These are phyloP conservation scores for Dicrurus megarhynchus DNA, from an alignment of 2,113 vertebrate genomes.

Conservation along the genomic window DNA sequence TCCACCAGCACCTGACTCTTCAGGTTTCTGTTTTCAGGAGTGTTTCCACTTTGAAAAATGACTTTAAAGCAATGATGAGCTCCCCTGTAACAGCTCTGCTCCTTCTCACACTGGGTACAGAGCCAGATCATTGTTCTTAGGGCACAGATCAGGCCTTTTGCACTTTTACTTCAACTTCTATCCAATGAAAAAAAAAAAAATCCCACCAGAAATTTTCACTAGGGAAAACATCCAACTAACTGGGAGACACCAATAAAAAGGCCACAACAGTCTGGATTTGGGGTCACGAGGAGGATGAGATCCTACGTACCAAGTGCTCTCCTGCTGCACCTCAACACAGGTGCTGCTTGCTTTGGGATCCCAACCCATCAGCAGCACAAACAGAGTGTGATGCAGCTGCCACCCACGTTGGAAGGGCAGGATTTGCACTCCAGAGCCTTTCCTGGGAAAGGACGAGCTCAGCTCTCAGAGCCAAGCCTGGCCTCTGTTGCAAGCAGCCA, in stretches of 20 bases:
- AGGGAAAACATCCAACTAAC: neutral
- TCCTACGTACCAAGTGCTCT: neutral
- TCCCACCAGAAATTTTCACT: neutral
- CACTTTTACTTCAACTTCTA: neutral
- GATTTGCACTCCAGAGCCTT: neutral
- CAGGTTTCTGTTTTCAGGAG: neutral
- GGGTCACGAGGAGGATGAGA: neutral
- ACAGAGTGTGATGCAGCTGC: neutral
- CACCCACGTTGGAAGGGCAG: neutral
- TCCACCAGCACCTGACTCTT: neutral
- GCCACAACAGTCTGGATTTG: neutral
- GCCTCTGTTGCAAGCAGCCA: neutral
- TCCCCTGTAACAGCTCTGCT: neutral
- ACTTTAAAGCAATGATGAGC: neutral
- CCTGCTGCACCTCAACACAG: neutral
- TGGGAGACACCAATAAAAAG: neutral
- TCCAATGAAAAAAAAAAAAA: neutral
- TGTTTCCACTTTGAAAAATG: neutral
- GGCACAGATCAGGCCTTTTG: neutral
- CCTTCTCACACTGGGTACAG: neutral
- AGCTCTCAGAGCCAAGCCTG: neutral
- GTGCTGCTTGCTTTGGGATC: neutral
- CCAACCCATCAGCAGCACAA: neutral
- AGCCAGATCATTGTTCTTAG: neutral
- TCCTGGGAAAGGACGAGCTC: neutral